phyloP scores from a whole-genome alignment of 2,113 vertebrate species.

The Blennius ocellaris region DNA sequence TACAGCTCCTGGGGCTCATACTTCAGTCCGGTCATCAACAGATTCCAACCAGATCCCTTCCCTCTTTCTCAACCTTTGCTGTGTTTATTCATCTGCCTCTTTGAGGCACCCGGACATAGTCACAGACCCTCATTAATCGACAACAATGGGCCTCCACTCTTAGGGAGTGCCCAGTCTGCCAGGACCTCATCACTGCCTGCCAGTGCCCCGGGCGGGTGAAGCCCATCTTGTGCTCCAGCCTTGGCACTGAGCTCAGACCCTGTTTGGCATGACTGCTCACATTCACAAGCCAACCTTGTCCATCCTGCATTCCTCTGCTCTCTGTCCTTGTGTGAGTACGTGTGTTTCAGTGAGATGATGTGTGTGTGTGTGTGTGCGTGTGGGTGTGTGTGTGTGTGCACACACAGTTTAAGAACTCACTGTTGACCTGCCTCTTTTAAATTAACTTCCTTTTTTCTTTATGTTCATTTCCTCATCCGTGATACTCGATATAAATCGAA shows the following conservation, averaged over 20 bases:
- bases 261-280: constrained; percentile 55
- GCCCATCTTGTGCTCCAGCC: constrained; percentile 60
- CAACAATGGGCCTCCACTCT: constrained; percentile 41
- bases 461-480: constrained; percentile 8
- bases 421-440: constrained; percentile 24
- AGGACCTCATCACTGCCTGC: constrained; percentile 28
- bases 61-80: background rate
- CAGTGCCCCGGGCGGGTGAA: constrained; percentile 52
- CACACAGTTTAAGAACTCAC: background rate
- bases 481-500: constrained; percentile 4
- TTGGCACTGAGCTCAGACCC: constrained; percentile 47
- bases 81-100: constrained; percentile 33
- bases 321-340: constrained; percentile 4
- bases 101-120: constrained; percentile 41
- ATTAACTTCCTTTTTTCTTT: constrained; percentile 23
- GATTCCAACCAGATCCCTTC: background rate
- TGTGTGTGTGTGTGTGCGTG: background rate
- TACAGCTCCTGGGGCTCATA: constrained; percentile 5
- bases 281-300: constrained; percentile 49
- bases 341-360: no score
- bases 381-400: background rate
- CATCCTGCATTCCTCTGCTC: constrained; percentile 57
- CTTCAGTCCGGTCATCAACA: constrained; percentile 1
- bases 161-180: constrained; percentile 48
- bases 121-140: constrained; percentile 63